Base-by-base conservation (phyloP, 2,888 invertebrate genomes). In the Seira ritae region DNA sequence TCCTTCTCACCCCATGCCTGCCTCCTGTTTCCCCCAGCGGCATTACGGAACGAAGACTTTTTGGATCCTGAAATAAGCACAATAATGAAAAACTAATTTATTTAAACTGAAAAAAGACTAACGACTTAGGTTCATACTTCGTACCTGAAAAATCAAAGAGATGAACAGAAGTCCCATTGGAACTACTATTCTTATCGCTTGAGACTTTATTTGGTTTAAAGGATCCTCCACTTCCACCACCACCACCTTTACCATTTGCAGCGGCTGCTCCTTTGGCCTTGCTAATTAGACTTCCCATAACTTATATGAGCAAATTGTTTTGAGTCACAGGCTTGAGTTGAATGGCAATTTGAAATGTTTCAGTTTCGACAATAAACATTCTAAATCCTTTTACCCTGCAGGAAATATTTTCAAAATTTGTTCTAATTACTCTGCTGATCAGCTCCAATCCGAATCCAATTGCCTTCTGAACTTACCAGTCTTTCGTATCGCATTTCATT, bases 1-100 rank as follows among this genome's bases (percentile, higher is more conserved):
- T 81, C 81, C 80, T 23, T 68, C 1, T 71, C 77, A 4, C 81
- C 81, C 81, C 81, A 81, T 10, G 81, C 81, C 17, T 81, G 81
- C 22, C 75, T 70, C n/a, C 81, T 62, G 71, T 20, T 66, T 66
- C 75, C 80, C 6, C 66, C 78, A 20, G 67, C 20, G 17, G 62
- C 65, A 37, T 68, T 68, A 22, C 37, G 19, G 20, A 71, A 70
- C 12, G 71, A 70, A 46, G 70, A 65, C 55, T 67, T 73, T 62
- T 80, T 80, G 19, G 62, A 62, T 0, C 68, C 80, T 79, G 24
- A 67, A 67, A 10, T 67, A 0, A 37, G 19, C n/a, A 42, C 20
- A 20, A 4, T n/a, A 24, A 70, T 69, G 10, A 15, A 70, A 8
- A 70, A 70, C 8, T 37, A n/a, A 6, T 31, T 15, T 46, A 19